These are phyloP conservation scores for Bilobella aurantiaca DNA, from an alignment of 1,140 invertebrate species.

Conservation along the genomic window DNA sequence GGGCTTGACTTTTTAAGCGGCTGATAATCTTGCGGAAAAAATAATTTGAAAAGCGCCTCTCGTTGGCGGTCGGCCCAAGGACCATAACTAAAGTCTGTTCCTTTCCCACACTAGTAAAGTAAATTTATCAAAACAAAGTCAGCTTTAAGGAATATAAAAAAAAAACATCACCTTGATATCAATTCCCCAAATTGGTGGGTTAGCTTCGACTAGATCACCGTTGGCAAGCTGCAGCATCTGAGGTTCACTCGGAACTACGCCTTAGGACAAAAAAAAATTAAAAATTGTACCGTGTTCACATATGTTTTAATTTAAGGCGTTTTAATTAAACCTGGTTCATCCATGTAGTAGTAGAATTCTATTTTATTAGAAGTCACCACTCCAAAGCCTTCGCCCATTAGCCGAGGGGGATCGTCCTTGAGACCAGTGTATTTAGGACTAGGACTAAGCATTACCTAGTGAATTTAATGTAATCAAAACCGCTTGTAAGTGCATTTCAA, in stretches of 20 bases:
- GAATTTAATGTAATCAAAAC: no score
- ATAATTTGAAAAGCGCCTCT: slow-evolving; percentile 90
- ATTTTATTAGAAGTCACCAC: slow-evolving; percentile 89
- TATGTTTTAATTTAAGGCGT: slow-evolving; percentile 2
- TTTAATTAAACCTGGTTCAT: slow-evolving; percentile 60
- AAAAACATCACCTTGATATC: slow-evolving; percentile 80
- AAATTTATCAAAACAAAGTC: slow-evolving; percentile 13
- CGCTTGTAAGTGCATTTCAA: no score
- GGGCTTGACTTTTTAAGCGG: slow-evolving; percentile 51
- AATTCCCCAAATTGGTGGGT: slow-evolving; percentile 85
- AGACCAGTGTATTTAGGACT: slow-evolving; percentile 87
- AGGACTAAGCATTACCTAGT: slow-evolving; percentile 77
- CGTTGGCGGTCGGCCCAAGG: slow-evolving; percentile 96
- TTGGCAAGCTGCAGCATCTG: slow-evolving; percentile 81
- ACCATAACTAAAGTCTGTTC: slow-evolving; percentile 93
- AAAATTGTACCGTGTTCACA: not conserved
- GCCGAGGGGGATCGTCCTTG: slow-evolving; percentile 87
- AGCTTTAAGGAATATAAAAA: slow-evolving; percentile 4
- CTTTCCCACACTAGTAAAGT: slow-evolving; percentile 70
- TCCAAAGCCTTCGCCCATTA: slow-evolving; percentile 97
- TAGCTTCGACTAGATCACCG: slow-evolving; percentile 81
- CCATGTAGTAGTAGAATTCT: slow-evolving; percentile 92
- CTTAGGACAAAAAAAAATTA: slow-evolving; percentile 38
- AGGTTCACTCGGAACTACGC: slow-evolving; percentile 75
- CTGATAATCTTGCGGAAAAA: slow-evolving; percentile 84